Conservation (phyloP, 1,140 invertebrate genomes). For the Nomia melanderi region DNA sequence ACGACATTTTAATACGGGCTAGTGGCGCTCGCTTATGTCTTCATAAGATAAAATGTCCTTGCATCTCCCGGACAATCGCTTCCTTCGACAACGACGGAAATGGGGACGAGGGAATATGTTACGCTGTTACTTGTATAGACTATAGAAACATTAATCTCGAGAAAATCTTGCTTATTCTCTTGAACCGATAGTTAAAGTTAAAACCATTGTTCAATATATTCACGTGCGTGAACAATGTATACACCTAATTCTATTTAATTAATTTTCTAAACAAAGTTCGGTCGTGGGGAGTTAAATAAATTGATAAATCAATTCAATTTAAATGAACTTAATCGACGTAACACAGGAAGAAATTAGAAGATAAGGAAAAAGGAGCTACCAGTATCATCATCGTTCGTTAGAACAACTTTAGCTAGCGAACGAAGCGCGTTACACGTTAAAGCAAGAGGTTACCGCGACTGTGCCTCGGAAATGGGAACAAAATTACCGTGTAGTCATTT, state of each 20-base stretch:
- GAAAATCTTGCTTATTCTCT: neutral
- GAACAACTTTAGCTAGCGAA: neutral
- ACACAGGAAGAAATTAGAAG: too few species aligned
- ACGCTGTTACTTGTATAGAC: neutral
- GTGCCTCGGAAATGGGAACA: slow-evolving; percentile 8
- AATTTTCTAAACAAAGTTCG: too few species aligned
- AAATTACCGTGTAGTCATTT: slow-evolving; percentile 45
- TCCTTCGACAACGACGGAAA: slow-evolving; percentile 7
- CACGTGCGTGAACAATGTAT: neutral
- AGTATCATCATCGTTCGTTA: neutral
- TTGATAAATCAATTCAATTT: too few species aligned
- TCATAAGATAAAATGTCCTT: slow-evolving; percentile 53
- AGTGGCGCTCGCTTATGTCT: slow-evolving; percentile 58
- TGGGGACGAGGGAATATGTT: slow-evolving; percentile 31
- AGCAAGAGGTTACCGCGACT: slow-evolving; percentile 4
- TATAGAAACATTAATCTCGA: neutral
- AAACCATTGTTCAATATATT: neutral
- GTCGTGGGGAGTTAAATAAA: too few species aligned
- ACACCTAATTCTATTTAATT: too few species aligned
- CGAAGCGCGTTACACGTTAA: neutral
- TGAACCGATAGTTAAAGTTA: neutral
- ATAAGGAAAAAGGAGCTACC: neutral
- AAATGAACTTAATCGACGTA: too few species aligned
- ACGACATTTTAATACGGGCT: slow-evolving; percentile 61
- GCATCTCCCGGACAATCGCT: neutral